Conservation (phyloP, 2,888 invertebrate genomes). For the Dryobotodes eremita region DNA sequence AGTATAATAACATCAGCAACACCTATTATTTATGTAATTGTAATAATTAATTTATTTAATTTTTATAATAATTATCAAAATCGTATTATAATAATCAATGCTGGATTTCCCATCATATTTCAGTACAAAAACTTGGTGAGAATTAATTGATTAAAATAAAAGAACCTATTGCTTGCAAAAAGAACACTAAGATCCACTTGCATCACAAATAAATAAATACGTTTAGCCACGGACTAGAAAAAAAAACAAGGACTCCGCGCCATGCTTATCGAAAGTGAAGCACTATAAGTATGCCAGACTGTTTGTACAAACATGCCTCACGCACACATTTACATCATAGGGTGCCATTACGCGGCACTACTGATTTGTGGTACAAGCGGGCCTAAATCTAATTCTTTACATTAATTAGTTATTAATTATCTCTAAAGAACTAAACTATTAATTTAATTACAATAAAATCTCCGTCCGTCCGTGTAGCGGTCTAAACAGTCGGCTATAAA, state of each 20-base stretch:
- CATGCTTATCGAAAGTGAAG: too few relatives aligned
- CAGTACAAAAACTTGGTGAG: slow-evolving; percentile 9
- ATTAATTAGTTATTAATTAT: background rate
- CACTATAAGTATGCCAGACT: too few relatives aligned
- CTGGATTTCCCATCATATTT: background rate
- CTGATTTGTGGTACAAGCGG: background rate
- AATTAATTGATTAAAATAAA: slow-evolving; percentile 2
- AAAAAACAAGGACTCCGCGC: too few relatives aligned
- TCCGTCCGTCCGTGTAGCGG: background rate
- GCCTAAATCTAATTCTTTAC: background rate
- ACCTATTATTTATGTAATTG: too few relatives aligned
- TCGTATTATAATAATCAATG: slow-evolving; percentile 3
- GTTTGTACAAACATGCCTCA: too few relatives aligned
- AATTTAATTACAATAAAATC: slow-evolving; percentile 6
- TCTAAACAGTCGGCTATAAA: slow-evolving; percentile 43
- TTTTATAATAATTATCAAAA: slow-evolving; percentile 18
- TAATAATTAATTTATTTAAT: too few relatives aligned
- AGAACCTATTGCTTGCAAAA: background rate
- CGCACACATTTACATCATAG: too few relatives aligned
- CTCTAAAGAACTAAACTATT: slow-evolving; percentile 3
- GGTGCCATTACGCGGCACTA: too few relatives aligned
- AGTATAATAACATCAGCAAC: too few relatives aligned
- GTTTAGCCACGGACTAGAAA: too few relatives aligned
- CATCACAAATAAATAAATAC: too few relatives aligned
- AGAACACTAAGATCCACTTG: too few relatives aligned